These are phyloP conservation scores for Leuctra nigra DNA, from an alignment of 2,888 invertebrate species.

Conservation along the genomic window DNA sequence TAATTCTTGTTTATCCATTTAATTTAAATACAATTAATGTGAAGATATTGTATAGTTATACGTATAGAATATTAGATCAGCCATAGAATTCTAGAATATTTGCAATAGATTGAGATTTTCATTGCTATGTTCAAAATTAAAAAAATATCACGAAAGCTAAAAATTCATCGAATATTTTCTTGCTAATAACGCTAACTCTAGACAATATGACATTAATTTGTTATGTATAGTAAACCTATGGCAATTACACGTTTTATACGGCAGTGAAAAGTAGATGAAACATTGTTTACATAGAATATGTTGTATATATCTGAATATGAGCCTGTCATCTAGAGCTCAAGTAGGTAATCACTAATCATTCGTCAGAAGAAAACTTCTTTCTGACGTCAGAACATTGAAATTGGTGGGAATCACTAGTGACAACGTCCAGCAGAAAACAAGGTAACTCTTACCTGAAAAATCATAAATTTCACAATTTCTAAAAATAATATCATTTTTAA, in stretches of 20 bases:
- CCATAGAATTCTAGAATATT: background rate
- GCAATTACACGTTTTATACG: slow-evolving; percentile 9
- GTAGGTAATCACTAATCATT: too few species aligned
- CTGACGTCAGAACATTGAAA: too few species aligned
- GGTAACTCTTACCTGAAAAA: too few species aligned
- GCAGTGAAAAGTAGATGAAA: slow-evolving; percentile 14
- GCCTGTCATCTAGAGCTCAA: too few species aligned
- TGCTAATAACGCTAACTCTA: background rate
- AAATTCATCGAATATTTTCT: background rate
- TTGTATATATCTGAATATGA: too few species aligned
- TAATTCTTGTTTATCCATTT: background rate
- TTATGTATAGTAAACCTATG: slow-evolving; percentile 8
- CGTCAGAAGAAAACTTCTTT: too few species aligned
- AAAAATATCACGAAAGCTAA: slow-evolving; percentile 2
- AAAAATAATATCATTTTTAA: too few species aligned
- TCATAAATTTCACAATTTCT: too few species aligned
- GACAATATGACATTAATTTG: slow-evolving; percentile 8
- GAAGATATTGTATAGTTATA: background rate
- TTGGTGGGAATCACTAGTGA: too few species aligned
- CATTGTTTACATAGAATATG: background rate
- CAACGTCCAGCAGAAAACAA: too few species aligned
- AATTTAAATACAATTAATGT: background rate
- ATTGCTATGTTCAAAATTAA: background rate
- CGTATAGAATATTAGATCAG: background rate
- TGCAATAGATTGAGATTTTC: too few species aligned